Base-by-base conservation (phyloP, 2,797 vertebrate genomes). In the Bryconaethiops microstoma region DNA sequence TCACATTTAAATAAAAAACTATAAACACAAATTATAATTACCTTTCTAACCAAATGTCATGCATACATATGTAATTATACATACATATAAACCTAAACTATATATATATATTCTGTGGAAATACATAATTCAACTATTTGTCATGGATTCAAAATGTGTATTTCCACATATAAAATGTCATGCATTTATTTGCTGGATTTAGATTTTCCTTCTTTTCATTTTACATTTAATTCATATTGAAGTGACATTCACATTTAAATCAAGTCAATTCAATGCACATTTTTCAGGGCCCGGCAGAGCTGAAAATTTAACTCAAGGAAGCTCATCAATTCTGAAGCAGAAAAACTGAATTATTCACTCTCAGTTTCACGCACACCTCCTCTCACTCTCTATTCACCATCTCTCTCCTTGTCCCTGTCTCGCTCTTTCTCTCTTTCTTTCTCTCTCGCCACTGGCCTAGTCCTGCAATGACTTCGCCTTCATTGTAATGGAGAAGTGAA, bases 311-410 rank as follows among this genome's bases (percentile, higher is more conserved):
- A 55, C 64, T 63, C 68, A 74, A 60, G 52, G 40, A 29, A 35
- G 39, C 69, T 19, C 52, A 59, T 67, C 10, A 35, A 65, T 55
- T 77, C 55, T 73, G 77, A 77, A 73, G 60, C 40, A 16, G 9
- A 57, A 67, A 29, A 16, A 25, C 39, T 82, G 68, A 77, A 82
- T 82, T 77, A 77, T 82, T 82, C 75, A 77, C 69, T 40, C 42
- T 81, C 19, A 62, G 52, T 19, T 19, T 42, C n/a, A 69, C 55
- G 70, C 40, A 65, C 50, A 73, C 19, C n/a, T 50, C 45, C 42
- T 25, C 54, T 57, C n/a, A 72, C 69, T 72, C 45, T 65, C 23
- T 17, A 10, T 73, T 74, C 50, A 35, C 7, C 71, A 21, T 21
- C 23, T 25, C 62, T 64, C 16, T 39, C 14, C 14, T 39, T 14